phyloP scores from a whole-genome alignment of 2,888 invertebrate species.

The Tetropium fuscum region DNA sequence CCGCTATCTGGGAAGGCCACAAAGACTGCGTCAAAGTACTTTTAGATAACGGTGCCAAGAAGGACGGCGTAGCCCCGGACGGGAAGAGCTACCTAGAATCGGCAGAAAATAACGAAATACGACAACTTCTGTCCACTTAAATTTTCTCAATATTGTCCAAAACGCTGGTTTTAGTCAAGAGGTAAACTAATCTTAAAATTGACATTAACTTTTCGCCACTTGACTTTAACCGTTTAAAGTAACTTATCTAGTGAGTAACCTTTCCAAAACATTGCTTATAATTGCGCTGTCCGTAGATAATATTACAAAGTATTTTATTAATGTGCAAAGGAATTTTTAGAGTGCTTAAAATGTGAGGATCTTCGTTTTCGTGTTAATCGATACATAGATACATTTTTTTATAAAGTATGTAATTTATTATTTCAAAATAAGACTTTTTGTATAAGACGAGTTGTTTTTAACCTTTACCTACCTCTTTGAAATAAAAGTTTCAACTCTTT shows the following conservation, averaged over 20 bases:
- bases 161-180: conserved; percentile 25
- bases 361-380: conserved; percentile 22
- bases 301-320: conserved; percentile 33
- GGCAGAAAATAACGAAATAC: conserved; percentile 93
- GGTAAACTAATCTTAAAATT: background rate
- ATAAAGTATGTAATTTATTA: conserved; percentile 32
- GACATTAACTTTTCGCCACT: background rate
- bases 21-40: conserved; percentile 90
- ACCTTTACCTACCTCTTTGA: no score
- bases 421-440: conserved; percentile 33
- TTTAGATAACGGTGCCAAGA: conserved; percentile 86
- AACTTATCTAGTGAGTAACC: conserved; percentile 16
- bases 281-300: conserved; percentile 38
- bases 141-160: conserved; percentile 28
- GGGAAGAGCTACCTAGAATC: conserved; percentile 89
- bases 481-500: no score
- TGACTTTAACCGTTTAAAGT: conserved; percentile 15
- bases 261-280: conserved; percentile 27
- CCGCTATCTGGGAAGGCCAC: conserved; percentile 98
- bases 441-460: no score
- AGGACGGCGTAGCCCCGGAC: conserved; percentile 87
- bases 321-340: conserved; percentile 28
- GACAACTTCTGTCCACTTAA: conserved; percentile 72
- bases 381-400: conserved; percentile 22
- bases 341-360: conserved; percentile 26